These are phyloP conservation scores for Pseudanteris insignis DNA, from an alignment of 2,888 invertebrate species.

Conservation along the genomic window DNA sequence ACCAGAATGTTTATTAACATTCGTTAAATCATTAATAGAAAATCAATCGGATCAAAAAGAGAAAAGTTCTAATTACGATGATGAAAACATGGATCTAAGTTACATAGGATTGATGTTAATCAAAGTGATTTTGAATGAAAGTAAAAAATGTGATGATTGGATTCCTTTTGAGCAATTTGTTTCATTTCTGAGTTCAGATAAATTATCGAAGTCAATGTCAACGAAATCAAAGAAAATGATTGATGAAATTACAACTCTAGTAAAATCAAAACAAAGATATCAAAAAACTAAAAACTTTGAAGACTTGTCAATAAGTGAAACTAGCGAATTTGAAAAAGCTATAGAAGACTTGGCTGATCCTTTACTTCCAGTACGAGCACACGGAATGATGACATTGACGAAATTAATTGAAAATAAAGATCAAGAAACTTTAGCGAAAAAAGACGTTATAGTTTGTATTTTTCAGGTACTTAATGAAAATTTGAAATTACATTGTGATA, in stretches of 20 bases:
- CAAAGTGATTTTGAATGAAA: slow-evolving; percentile 59
- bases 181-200: slow-evolving; percentile 51
- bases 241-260: slow-evolving; percentile 56
- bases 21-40: slow-evolving; percentile 59
- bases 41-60: slow-evolving; percentile 6
- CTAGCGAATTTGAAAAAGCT: slow-evolving; percentile 71
- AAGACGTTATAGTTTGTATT: slow-evolving; percentile 75
- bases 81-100: slow-evolving; percentile 53
- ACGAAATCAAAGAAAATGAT: slow-evolving; percentile 49
- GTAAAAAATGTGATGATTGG: slow-evolving; percentile 51
- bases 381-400: slow-evolving; percentile 78
- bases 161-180: slow-evolving; percentile 57
- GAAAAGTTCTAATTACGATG: slow-evolving; percentile 18
- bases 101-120: slow-evolving; percentile 64
- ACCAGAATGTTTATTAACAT: slow-evolving; percentile 60
- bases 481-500: no score
- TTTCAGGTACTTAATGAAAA: no score
- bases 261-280: slow-evolving; percentile 55
- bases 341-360: slow-evolving; percentile 76
- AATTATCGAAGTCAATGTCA: slow-evolving; percentile 29
- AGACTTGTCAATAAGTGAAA: slow-evolving; percentile 53
- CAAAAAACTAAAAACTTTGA: slow-evolving; percentile 48
- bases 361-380: slow-evolving; percentile 81
- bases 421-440: slow-evolving; percentile 72
- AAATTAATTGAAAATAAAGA: slow-evolving; percentile 77